phyloP scores from a whole-genome alignment of 2,113 vertebrate genomes.

The Caranx ignobilis region DNA sequence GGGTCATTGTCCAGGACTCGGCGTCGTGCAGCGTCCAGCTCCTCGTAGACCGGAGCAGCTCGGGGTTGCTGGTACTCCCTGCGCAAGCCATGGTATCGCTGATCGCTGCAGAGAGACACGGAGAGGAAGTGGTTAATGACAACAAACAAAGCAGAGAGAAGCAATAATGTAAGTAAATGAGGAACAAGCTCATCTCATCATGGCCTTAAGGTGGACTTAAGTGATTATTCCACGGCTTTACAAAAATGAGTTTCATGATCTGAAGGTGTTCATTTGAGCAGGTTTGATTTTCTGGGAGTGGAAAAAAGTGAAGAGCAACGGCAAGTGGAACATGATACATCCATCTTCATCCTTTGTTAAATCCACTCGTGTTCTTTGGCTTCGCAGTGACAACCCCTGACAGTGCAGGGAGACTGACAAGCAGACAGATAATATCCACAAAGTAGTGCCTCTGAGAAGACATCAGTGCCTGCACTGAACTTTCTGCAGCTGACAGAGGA shows the following conservation, averaged over 20 bases:
- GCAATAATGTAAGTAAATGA: too few relatives aligned
- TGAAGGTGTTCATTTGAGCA: neutral
- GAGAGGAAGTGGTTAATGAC: neutral
- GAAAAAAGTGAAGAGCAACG: slow-evolving; percentile 7
- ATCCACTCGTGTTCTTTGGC: slow-evolving; percentile 22
- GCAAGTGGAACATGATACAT: neutral
- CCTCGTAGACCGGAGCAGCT: slow-evolving; percentile 75
- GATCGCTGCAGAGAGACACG: slow-evolving; percentile 67
- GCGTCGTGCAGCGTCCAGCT: slow-evolving; percentile 65
- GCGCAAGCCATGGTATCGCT: slow-evolving; percentile 64
- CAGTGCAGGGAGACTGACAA: slow-evolving; percentile 50
- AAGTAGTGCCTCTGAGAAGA: slow-evolving; percentile 48
- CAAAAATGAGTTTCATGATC: neutral
- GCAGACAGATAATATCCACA: slow-evolving; percentile 55
- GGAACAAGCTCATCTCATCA: neutral
- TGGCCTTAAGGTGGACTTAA: neutral
- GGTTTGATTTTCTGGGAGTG: neutral
- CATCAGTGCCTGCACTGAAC: slow-evolving; percentile 47
- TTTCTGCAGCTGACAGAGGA: slow-evolving; percentile 53
- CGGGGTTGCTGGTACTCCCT: slow-evolving; percentile 70
- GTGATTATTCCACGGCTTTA: neutral
- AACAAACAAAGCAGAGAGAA: neutral
- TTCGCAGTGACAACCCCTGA: slow-evolving; percentile 26
- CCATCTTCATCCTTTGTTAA: slow-evolving; percentile 32
- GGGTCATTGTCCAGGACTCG: slow-evolving; percentile 76